Evolutionary conservation across 2,888 invertebrate species (phyloP).

Genomic region (Philonicus albiceps): DNA sequence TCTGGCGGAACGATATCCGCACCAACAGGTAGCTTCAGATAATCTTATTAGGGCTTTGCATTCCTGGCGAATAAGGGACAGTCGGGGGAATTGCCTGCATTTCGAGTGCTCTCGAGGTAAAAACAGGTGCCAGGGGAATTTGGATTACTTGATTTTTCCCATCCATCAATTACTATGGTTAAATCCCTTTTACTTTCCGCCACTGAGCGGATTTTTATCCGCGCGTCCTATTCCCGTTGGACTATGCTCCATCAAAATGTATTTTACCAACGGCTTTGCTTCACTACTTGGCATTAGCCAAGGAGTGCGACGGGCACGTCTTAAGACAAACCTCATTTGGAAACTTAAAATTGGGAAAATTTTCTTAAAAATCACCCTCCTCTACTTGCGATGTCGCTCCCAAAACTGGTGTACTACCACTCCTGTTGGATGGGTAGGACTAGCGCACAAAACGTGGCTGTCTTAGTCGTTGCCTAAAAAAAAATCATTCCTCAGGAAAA

Average conservation of each 20-base stretch:
- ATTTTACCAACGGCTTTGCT: background rate
- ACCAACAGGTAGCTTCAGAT: slow-evolving; percentile 11
- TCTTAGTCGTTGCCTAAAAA: background rate
- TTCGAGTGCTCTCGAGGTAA: background rate
- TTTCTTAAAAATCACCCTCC: background rate
- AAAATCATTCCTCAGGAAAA: background rate
- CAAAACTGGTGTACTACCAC: background rate
- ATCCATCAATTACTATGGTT: background rate
- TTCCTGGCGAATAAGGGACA: background rate
- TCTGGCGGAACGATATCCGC: background rate
- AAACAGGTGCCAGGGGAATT: background rate
- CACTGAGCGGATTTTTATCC: background rate
- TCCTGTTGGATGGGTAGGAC: background rate
- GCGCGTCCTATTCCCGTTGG: background rate
- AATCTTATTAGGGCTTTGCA: slow-evolving; percentile 21
- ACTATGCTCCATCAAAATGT: background rate
- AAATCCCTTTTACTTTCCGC: background rate
- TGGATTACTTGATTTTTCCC: background rate
- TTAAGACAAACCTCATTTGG: background rate
- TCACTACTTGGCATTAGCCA: background rate
- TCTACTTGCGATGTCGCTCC: background rate
- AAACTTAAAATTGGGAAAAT: slow-evolving; percentile 5
- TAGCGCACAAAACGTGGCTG: background rate
- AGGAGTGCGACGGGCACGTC: background rate
- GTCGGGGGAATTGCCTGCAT: background rate